phyloP scores from a whole-genome alignment of 1,140 invertebrate genomes.

The Zelostemma sp. region DNA sequence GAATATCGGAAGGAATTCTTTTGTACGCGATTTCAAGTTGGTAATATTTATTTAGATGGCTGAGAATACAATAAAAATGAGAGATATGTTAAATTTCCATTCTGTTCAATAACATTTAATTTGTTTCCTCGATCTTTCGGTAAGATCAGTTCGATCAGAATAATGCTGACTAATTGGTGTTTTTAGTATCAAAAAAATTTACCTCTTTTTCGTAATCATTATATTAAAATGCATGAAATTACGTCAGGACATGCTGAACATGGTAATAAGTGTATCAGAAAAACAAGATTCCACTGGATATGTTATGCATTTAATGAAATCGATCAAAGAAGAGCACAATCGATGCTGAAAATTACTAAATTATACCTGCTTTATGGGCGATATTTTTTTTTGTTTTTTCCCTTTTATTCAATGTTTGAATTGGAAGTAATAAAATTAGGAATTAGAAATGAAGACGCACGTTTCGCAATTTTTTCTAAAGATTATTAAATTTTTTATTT shows the following conservation, averaged over 20 bases:
- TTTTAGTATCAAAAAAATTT: slow-evolving; percentile 7
- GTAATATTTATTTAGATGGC: too few species aligned
- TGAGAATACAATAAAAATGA: too few species aligned
- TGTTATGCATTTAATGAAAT: slow-evolving; percentile 2
- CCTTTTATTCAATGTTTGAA: not conserved
- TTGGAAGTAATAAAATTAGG: too few species aligned
- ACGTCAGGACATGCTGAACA: slow-evolving; percentile 6
- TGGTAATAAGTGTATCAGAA: slow-evolving; percentile 2
- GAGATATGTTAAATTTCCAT: too few species aligned
- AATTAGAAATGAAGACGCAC: too few species aligned
- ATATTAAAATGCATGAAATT: slow-evolving; percentile 22
- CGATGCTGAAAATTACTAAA: not conserved
- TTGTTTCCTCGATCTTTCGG: too few species aligned
- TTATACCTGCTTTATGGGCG: not conserved
- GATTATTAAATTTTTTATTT: too few species aligned
- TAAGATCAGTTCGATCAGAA: not conserved
- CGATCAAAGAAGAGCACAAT: not conserved
- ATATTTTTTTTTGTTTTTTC: not conserved
- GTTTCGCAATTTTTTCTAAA: not conserved
- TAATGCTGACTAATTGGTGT: slow-evolving; percentile 9
- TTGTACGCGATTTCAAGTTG: too few species aligned
- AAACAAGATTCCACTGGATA: slow-evolving; percentile 9
- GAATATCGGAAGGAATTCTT: too few species aligned
- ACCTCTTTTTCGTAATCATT: slow-evolving; percentile 1
- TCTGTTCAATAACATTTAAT: too few species aligned